Evolutionary conservation across 2,113 vertebrate genomes (phyloP).

Genomic region (Redunca redunca): DNA sequence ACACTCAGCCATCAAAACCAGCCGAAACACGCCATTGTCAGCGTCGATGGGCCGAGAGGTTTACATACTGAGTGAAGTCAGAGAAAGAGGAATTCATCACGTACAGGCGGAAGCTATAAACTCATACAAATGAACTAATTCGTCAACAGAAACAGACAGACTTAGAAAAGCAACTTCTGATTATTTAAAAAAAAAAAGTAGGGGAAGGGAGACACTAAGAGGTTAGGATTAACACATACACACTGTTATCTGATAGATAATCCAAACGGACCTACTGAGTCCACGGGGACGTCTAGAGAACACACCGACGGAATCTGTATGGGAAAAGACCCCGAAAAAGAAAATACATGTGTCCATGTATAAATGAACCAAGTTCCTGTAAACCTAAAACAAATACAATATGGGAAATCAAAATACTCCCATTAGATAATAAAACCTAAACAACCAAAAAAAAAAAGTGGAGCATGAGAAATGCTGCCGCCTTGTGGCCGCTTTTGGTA

Average conservation of each 20-base stretch:
- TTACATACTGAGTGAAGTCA: background rate
- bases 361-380: background rate
- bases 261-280: background rate
- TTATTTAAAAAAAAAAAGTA: background rate
- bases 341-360: background rate
- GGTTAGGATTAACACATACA: background rate
- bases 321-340: background rate
- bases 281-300: background rate
- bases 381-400: background rate
- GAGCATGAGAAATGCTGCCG: background rate
- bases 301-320: fast-evolving
- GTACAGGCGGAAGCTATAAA: background rate
- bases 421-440: background rate
- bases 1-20: background rate
- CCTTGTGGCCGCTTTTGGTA: background rate
- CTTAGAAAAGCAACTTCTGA: background rate
- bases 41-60: fast-evolving
- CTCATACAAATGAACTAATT: background rate
- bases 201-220: background rate
- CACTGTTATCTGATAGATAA: background rate
- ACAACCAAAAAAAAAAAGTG: background rate
- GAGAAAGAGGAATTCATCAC: background rate
- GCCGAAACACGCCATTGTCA: fast-evolving
- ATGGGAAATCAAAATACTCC: background rate
- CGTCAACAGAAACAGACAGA: background rate